phyloP scores from a whole-genome alignment of 2,888 invertebrate species.

The Ashinkailepas kermadecensis region DNA sequence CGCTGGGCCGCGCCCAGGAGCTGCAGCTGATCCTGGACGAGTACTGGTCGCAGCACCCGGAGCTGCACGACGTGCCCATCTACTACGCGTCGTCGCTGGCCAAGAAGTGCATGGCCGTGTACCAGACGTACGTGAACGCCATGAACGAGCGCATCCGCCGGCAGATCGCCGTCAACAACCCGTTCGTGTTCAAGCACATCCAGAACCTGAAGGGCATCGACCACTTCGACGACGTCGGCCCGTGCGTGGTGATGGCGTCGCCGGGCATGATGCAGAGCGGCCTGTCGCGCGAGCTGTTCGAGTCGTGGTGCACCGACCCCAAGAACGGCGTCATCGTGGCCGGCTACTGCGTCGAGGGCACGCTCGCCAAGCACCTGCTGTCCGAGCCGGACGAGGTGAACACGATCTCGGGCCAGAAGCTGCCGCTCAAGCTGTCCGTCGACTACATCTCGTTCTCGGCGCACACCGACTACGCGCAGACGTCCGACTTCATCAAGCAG shows the following conservation, averaged over 20 bases:
- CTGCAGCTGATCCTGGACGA: conserved; percentile 89
- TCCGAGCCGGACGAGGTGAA: conserved; percentile 97
- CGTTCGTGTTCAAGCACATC: conserved; percentile 97
- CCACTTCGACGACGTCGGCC: conserved; percentile 98
- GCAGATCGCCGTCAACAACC: conserved; percentile 96
- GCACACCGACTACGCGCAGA: conserved; percentile 96
- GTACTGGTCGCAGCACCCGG: conserved; percentile 95
- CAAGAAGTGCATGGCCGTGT: conserved; percentile 99
- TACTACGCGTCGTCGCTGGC: conserved; percentile 99
- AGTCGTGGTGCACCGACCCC: conserved; percentile 96
- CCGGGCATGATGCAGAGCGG: conserved; percentile 99
- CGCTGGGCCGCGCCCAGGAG: conserved; percentile 94
- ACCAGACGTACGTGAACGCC: conserved; percentile 98
- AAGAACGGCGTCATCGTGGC: conserved; percentile 98
- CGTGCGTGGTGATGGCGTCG: conserved; percentile 98
- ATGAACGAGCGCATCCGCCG: conserved; percentile 97
- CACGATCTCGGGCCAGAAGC: conserved; percentile 88
- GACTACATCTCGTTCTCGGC: conserved; percentile 99
- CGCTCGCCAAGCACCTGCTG: conserved; percentile 80
- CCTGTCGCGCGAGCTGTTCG: conserved; percentile 77
- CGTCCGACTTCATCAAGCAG: conserved; percentile 90
- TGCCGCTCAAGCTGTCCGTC: conserved; percentile 93
- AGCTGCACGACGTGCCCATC: conserved; percentile 95
- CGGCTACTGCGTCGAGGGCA: conserved; percentile 82
- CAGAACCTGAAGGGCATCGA: conserved; percentile 94